phyloP scores from a whole-genome alignment of 92 coral and sea anemone species.

The Porites cylindrica region DNA sequence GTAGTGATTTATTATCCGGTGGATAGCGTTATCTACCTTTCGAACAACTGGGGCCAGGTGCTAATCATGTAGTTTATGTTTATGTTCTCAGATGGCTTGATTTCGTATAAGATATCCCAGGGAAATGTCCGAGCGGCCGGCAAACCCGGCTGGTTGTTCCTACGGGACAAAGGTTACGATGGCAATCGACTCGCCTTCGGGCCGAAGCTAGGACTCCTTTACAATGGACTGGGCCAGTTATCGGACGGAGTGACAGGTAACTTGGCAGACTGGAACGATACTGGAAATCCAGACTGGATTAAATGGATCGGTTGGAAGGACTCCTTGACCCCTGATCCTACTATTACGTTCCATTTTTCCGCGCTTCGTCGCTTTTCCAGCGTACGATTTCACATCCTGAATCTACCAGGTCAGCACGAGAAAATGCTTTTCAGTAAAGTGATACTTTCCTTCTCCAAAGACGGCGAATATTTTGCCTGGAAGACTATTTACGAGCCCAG shows the following conservation, averaged over 20 bases:
- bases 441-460: conserved; percentile 87
- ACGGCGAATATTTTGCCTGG: conserved; percentile 96
- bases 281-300: conserved; percentile 80
- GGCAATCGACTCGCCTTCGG: conserved; percentile 85
- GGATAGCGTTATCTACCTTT: background rate
- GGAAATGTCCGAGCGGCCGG: conserved; percentile 77
- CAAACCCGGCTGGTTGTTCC: conserved; percentile 70
- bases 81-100: conserved; percentile 80
- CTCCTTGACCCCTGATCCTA: conserved; percentile 67
- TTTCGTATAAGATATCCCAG: conserved; percentile 87
- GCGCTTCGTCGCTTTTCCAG: conserved; percentile 75
- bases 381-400: conserved; percentile 85
- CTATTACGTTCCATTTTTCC: conserved; percentile 88
- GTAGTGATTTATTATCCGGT: background rate
- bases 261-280: conserved; percentile 87
- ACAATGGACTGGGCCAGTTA: conserved; percentile 94
- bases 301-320: conserved; percentile 99
- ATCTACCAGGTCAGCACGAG: conserved; percentile 80
- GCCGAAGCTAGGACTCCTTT: conserved; percentile 78
- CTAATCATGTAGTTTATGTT: background rate
- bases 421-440: conserved; percentile 90
- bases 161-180: conserved; percentile 94
- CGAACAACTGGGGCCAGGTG: no score
- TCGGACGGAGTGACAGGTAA: conserved; percentile 90
- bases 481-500: conserved; percentile 92